Conservation (phyloP, 2,888 invertebrate species). For the Sepiola atlantica region DNA sequence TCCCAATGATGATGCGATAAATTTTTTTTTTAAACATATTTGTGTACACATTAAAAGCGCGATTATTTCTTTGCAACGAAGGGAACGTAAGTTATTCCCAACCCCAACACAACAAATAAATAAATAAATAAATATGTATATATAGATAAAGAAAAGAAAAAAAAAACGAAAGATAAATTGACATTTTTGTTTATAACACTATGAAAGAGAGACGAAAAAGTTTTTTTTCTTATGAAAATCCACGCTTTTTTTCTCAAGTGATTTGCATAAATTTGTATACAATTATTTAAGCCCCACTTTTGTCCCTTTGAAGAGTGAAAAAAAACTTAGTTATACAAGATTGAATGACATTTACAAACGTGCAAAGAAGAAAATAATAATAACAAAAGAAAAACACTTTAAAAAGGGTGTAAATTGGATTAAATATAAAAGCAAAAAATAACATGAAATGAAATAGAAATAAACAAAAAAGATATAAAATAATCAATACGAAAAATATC, state of each 20-base stretch:
- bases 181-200: neutral
- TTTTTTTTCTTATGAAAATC: neutral
- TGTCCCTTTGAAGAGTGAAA: neutral
- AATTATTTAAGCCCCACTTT: neutral
- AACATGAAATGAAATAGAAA: neutral
- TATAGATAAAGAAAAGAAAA: neutral
- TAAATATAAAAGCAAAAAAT: neutral
- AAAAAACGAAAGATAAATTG: neutral
- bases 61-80: constrained; percentile 32
- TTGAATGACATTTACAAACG: neutral
- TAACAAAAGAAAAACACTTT: neutral
- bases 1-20: neutral
- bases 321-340: neutral
- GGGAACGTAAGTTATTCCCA: neutral
- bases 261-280: neutral
- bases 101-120: neutral
- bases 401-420: neutral
- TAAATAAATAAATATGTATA: neutral
- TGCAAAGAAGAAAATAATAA: neutral
- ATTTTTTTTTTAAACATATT: neutral
- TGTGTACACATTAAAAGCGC: neutral
- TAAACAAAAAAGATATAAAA: neutral
- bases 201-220: neutral
- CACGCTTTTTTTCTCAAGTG: neutral
- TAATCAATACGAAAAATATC: neutral